Base-by-base conservation (phyloP, 2,888 invertebrate genomes). In the Limnephilus auricula region DNA sequence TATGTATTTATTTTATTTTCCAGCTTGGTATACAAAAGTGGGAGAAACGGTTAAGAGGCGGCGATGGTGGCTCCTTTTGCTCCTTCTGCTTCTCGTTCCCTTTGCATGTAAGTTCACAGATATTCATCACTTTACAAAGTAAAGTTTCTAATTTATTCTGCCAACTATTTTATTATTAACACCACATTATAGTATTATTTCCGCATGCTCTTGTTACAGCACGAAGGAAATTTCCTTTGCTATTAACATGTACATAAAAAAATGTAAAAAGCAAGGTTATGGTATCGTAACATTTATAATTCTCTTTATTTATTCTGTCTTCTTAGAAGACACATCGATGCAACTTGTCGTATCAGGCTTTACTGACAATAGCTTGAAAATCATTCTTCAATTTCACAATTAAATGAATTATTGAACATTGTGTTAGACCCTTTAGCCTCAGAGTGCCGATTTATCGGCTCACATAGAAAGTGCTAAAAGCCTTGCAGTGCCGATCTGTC, bases 31-130 rank as follows among this genome's bases (percentile, higher is more conserved):
- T 30, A 84, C 92, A 25, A 79, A 91, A 32, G 83, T 87, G 18
- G 89, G 82, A 84, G 91, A 92, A 79, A 37, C 90, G 0, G 90
- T 83, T 6, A 92, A 92, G 50, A 91, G 79, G 34, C 84, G 90
- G n/a, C 92, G 92, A 84, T 92, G 91, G 91, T 93, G 91, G 92
- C 31, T 92, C 15, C 90, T 92, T 9, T 31, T 92, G n/a, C 89
- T 91, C 32, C 88, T 93, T 18, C 90, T 93, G 18, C 90, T 93
- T 50, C 90, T 93, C 45, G 79, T 92, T 25, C 89, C 92, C 18
- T 86, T 92, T 25, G 30, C 92, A 80, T 93, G 93, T 93, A 90
- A 93, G 93, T 93, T n/a, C 4, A 85, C n/a, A 40, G 31, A 82
- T 25, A 82, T 82, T 34, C 25, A 15, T 82, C 32, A 9, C 34